Evolutionary conservation across 1,140 invertebrate species (phyloP).

Genomic region (Cecropterus lyciades): DNA sequence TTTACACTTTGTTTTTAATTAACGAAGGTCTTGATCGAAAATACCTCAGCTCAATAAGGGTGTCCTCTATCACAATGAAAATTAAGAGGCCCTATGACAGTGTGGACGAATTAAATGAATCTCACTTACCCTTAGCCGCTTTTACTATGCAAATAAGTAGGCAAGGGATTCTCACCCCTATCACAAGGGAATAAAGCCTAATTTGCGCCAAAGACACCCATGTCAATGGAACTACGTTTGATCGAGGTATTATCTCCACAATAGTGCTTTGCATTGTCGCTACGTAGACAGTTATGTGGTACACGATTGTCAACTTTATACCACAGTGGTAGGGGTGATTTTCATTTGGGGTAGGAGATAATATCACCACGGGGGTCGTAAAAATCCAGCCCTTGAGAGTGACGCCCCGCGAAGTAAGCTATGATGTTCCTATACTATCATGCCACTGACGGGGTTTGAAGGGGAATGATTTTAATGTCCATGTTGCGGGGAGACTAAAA

Average conservation of each 20-base stretch:
- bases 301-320: slow-evolving; percentile 51
- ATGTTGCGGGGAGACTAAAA: slow-evolving; percentile 4
- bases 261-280: slow-evolving; percentile 79
- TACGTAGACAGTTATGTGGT: slow-evolving; percentile 61
- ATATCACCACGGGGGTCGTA: slow-evolving; percentile 78
- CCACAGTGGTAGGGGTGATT: slow-evolving; percentile 50
- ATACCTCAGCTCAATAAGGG: slow-evolving; percentile 27
- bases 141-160: slow-evolving; percentile 48
- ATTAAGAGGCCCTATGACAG: slow-evolving; percentile 78
- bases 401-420: slow-evolving; percentile 81
- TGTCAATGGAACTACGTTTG: slow-evolving; percentile 76
- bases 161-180: slow-evolving; percentile 43
- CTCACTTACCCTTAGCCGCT: slow-evolving; percentile 75
- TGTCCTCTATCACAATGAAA: slow-evolving; percentile 66
- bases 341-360: slow-evolving; percentile 46
- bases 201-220: slow-evolving; percentile 37
- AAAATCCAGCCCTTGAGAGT: slow-evolving; percentile 75
- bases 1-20: slow-evolving; percentile 7
- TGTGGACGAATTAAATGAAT: slow-evolving; percentile 80
- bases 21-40: slow-evolving; percentile 7
- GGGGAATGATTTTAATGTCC: slow-evolving; percentile 30
- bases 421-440: slow-evolving; percentile 73
- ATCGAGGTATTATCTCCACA: slow-evolving; percentile 79
- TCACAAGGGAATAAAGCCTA: slow-evolving; percentile 37
- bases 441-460: slow-evolving; percentile 47